Evolutionary conservation across 2,797 vertebrate genomes (phyloP).

Genomic region (Poeciliopsis presidionis): DNA sequence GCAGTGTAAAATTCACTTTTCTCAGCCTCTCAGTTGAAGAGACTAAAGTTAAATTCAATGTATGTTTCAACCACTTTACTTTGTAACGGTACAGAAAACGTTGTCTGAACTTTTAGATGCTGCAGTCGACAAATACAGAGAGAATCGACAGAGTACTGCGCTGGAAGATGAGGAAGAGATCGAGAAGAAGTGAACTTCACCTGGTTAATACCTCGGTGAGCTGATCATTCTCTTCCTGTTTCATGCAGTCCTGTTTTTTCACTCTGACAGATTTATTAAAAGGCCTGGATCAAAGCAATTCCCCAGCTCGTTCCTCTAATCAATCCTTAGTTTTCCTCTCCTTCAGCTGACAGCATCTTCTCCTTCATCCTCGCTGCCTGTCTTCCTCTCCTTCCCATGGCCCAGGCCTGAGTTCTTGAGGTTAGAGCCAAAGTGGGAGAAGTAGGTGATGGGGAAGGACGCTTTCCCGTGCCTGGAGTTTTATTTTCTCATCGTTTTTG

Average conservation of each 20-base stretch:
- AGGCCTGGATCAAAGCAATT: constrained; percentile 62
- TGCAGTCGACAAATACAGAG: neutral
- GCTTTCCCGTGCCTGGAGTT: constrained; percentile 8
- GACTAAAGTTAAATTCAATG: neutral
- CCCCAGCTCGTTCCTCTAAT: constrained; percentile 58
- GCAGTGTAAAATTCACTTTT: neutral
- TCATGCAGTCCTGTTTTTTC: constrained; percentile 62
- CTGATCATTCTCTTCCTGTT: constrained; percentile 34
- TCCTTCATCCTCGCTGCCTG: constrained; percentile 26
- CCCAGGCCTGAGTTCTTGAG: constrained; percentile 31
- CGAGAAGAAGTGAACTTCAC: constrained; percentile 32
- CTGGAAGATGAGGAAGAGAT: constrained; percentile 13
- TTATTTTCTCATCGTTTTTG: constrained; percentile 22
- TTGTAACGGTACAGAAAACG: neutral
- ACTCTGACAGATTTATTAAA: constrained; percentile 76
- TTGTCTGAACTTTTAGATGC: neutral
- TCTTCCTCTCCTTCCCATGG: constrained; percentile 39
- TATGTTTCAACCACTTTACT: neutral
- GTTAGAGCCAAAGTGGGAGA: constrained; percentile 40
- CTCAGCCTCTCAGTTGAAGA: neutral
- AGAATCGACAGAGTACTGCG: neutral
- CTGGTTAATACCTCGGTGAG: constrained; percentile 62
- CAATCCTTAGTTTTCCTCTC: constrained; percentile 52
- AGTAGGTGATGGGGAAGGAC: constrained; percentile 30
- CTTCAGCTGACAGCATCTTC: constrained; percentile 59